Conservation (phyloP, 2,797 vertebrate species). For the Sylvilagus floridanus region DNA sequence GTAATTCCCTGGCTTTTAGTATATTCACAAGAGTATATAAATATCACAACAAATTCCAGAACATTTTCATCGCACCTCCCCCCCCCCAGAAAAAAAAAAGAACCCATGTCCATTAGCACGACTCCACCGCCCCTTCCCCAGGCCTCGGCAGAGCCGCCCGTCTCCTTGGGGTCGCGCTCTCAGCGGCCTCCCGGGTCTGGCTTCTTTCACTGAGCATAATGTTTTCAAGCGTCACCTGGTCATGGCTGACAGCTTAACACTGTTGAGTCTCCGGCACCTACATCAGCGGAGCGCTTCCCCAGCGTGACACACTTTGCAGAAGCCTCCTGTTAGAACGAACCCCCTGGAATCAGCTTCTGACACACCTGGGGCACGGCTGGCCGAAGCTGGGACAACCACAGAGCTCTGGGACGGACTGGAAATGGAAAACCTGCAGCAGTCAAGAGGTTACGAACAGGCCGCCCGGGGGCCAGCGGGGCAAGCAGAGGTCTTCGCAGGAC, state of each 20-base stretch:
- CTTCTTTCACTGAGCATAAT: too few species aligned
- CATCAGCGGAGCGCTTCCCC: not conserved
- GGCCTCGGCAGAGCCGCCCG: not conserved
- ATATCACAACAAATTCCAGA: not conserved
- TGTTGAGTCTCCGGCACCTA: not conserved
- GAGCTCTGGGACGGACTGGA: not conserved
- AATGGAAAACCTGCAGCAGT: not conserved
- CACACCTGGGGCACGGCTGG: not conserved
- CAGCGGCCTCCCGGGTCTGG: too few species aligned
- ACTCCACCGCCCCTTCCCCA: too few species aligned
- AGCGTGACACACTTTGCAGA: not conserved
- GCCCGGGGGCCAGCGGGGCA: not conserved
- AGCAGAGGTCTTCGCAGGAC: not conserved
- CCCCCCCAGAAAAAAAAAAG: not conserved
- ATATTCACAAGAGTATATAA: not conserved
- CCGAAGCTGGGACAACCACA: not conserved
- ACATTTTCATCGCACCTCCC: not conserved
- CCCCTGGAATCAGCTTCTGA: not conserved
- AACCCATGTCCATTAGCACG: not conserved
- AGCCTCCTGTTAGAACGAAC: not conserved
- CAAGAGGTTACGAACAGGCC: not conserved
- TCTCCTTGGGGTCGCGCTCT: not conserved
- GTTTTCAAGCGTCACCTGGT: not conserved
- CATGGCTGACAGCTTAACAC: not conserved
- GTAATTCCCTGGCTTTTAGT: not conserved